phyloP scores from a whole-genome alignment of 2,113 vertebrate genomes.

The Hassar affinis region DNA sequence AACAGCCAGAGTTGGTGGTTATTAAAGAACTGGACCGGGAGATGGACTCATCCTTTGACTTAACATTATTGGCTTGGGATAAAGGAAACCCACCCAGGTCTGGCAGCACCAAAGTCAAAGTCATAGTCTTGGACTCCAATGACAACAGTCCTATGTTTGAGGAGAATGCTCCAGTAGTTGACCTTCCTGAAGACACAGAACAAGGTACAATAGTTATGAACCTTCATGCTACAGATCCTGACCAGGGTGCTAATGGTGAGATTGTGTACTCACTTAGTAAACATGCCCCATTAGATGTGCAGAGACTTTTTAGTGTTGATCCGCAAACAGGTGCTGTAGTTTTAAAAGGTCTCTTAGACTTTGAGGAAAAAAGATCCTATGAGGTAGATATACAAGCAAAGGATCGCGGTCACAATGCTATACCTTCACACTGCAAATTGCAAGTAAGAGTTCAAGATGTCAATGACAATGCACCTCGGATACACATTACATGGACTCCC shows the following conservation, averaged over 20 bases:
- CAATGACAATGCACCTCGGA: constrained; percentile 83
- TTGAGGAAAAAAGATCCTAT: constrained; percentile 75
- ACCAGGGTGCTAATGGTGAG: constrained; percentile 88
- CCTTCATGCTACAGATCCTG: constrained; percentile 83
- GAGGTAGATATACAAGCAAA: constrained; percentile 86
- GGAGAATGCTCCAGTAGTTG: constrained; percentile 73
- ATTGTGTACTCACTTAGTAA: constrained; percentile 87
- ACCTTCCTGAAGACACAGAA: constrained; percentile 80
- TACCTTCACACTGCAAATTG: constrained; percentile 87
- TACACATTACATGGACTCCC: constrained; percentile 81
- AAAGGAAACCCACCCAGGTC: constrained; percentile 82
- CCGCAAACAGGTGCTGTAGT: constrained; percentile 74
- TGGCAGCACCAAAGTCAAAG: constrained; percentile 79
- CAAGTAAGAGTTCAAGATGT: constrained; percentile 82
- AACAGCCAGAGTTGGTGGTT: constrained; percentile 81
- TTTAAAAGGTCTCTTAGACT: constrained; percentile 78
- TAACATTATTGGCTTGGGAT: constrained; percentile 81
- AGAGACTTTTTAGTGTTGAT: constrained; percentile 78
- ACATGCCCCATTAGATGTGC: constrained; percentile 74
- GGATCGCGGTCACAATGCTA: constrained; percentile 84
- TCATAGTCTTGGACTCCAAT: constrained; percentile 88
- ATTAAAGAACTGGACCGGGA: constrained; percentile 88
- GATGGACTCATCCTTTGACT: constrained; percentile 76
- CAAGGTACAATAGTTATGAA: constrained; percentile 80
- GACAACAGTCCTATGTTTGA: constrained; percentile 90